These are phyloP conservation scores for Prosopocoilus inquinatus DNA, from an alignment of 2,888 invertebrate genomes.

Conservation along the genomic window DNA sequence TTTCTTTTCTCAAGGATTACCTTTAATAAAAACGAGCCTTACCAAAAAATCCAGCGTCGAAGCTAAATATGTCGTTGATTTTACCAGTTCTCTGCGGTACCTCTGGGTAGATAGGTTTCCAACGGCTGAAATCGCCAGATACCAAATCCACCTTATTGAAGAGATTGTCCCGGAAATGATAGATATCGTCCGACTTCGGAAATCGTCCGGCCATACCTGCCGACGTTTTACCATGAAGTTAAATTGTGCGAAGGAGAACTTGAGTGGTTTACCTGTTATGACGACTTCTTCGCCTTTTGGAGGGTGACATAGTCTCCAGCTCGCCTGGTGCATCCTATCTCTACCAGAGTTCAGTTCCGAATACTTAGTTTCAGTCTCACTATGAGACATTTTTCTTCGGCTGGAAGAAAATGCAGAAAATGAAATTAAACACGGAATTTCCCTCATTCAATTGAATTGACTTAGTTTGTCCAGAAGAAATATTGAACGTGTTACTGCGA, in stretches of 20 bases:
- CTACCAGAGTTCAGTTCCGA: no score
- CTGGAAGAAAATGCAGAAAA: no score
- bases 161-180: conserved; percentile 68
- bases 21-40: neutral
- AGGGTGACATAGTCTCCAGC: neutral
- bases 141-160: conserved; percentile 81
- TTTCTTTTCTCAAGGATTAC: neutral
- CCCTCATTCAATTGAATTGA: no score
- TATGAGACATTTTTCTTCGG: no score
- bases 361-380: no score
- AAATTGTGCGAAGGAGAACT: no score
- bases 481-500: no score
- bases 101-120: conserved; percentile 65
- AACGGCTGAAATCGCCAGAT: conserved; percentile 74
- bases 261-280: conserved; percentile 59
- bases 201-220: conserved; percentile 67
- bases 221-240: conserved; percentile 52
- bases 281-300: conserved; percentile 63
- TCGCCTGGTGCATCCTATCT: no score
- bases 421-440: no score
- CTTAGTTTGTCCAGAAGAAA: no score
- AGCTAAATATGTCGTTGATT: conserved; percentile 54
- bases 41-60: conserved; percentile 58
- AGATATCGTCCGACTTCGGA: conserved; percentile 74
- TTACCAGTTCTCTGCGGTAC: conserved; percentile 67